Base-by-base conservation (phyloP, 2,113 vertebrate genomes). In the Ondatra zibethicus region DNA sequence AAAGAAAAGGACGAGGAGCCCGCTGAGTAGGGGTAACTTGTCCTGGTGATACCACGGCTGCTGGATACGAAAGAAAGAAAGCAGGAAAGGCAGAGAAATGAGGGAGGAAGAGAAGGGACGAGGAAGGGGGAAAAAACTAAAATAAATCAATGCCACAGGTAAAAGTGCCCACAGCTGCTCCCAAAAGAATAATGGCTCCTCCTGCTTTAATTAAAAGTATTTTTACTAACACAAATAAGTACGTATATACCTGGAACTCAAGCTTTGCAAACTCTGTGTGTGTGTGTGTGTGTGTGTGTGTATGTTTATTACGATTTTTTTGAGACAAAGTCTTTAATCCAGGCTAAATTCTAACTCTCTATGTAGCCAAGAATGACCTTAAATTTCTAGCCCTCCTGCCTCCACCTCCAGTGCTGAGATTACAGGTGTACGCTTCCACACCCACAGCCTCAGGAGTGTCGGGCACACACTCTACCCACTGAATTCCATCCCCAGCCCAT, bases 41-140 rank as follows among this genome's bases (percentile, higher is more conserved):
- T 70, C 87, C 19, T 84, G 1, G 17, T 21, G 21, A 31, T 1
- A 1, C 27, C 47, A 23, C 19, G 55, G 75, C 50, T 45, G 50
- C 63, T 65, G 7, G 12, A 7, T 16, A 75, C 4, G 50, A 27
- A 23, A 68, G n/a, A 42, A 52, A 77, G 42, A 47, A 47, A 50
- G 45, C 1, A 78, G 2, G 9, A 81, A 55, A n/a, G 23, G 78
- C 33, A 58, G 5, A 39, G 52, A 25, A 61, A 61, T 13, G 47
- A 52, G 72, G 55, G 13, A 63, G 23, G n/a, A 12, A 39, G n/a
- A 39, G 3, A 5, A 42, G n/a, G 2, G 16, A 36, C 3, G 7
- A 65, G 36, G 65, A 31, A 63, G 4, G 1, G 3, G 4, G 14
- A 0, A 27, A 29, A 1, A 0, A 27, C 66, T 29, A 72, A n/a